Base-by-base conservation (phyloP, 2,888 invertebrate species). In the Lathronympha strigana region DNA sequence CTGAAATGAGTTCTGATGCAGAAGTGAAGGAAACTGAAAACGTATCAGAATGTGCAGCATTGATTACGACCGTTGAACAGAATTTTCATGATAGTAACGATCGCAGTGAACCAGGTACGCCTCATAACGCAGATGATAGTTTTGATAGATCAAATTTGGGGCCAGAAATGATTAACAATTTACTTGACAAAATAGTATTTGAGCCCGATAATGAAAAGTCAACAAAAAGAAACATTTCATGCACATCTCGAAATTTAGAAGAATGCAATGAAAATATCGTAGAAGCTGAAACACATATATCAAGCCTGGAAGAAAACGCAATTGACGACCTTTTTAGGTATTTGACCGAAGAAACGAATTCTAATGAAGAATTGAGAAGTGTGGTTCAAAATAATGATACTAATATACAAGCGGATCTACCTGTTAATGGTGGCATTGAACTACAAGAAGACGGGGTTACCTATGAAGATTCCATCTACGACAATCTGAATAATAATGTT, bases 1-100 rank as follows among this genome's bases (percentile, higher is more conserved):
- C 58, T 2, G 70, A 72, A 38, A 13, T 25, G 8, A 63, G 31
- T 47, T 61, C 31, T 17, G 40, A 23, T 15, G 15, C 23, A 47
- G 25, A 28, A 28, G 5, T 21, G 11, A 54, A 4, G 13, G 43
- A 15, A 17, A 33, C 23, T 11, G 4, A 21, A 13, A 31, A 40
- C n/a, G 3, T 25, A n/a, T 4, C 19, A 4, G n/a, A 40, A 49
- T 23, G 5, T 21, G n/a, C 2, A 21, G 4, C 36, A 25, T 13
- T 6, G 11, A 6, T 5, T 43, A 17, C 11, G 9, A 13, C 17
- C n/a, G 9, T 11, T 4, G 21, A 40, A 25, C 19, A 45, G n/a
- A 17, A 2, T 11, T 4, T 28, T 21, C 17, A 25, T 6, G n/a
- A 28, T 61, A 15, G 31, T 13, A 5, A 9, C 23, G 19, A 33